Percentiles rank a stretch among this genome's conserved stretches.
Conservation (phyloP, 2,888 invertebrate genomes). For the Polydesmus complanatus region DNA sequence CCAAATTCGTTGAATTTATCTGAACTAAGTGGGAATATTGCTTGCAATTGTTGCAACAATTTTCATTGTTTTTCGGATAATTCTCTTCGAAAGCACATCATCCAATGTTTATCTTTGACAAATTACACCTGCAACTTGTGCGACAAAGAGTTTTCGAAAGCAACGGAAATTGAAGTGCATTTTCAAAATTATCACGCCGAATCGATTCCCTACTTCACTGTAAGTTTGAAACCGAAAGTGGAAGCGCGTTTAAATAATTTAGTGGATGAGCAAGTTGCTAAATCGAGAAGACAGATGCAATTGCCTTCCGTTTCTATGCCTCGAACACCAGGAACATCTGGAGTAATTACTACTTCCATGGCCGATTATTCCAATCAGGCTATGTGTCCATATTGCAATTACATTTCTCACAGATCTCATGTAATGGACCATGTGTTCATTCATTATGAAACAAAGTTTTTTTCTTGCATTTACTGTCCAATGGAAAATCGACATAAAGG, state of each 20-base stretch:
- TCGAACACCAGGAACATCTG: too few species aligned
- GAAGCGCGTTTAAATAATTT: not conserved
- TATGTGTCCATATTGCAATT: not conserved
- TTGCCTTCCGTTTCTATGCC: too few species aligned
- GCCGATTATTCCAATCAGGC: too few species aligned
- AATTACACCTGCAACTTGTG: constrained; percentile 13
- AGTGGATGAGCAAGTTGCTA: not conserved
- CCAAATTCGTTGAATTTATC: not conserved
- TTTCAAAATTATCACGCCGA: not conserved
- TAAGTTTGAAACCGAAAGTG: not conserved
- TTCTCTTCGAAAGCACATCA: not conserved
- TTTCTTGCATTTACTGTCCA: too few species aligned
- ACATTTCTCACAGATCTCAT: not conserved
- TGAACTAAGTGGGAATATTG: not conserved
- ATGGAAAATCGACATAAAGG: too few species aligned
- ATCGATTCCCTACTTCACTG: not conserved
- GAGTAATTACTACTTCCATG: too few species aligned
- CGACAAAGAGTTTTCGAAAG: not conserved
- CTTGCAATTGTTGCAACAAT: constrained; percentile 1
- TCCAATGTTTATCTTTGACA: not conserved
- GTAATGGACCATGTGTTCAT: too few species aligned
- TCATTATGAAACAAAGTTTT: too few species aligned
- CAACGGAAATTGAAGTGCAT: constrained; percentile 1
- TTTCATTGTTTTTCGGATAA: not conserved
- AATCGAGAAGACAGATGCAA: not conserved